Percentiles rank a stretch among this genome's conserved stretches.
phyloP scores from a whole-genome alignment of 2,888 invertebrate species.

The Netelia melanura region DNA sequence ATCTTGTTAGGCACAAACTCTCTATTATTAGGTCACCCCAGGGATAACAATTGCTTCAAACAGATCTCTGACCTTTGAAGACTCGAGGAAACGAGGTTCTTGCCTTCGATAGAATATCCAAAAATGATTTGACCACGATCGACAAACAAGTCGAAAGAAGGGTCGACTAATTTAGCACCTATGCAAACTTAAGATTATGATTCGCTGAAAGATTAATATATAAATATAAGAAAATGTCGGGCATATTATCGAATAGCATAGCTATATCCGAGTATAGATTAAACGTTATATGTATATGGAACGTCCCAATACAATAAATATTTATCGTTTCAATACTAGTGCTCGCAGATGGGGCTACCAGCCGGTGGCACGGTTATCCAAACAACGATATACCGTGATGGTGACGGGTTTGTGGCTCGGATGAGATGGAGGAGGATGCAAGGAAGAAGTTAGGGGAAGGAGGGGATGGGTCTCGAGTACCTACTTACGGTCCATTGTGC shows the following conservation, averaged over 20 bases:
- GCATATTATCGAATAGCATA: too few relatives aligned
- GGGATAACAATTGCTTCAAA: conserved; percentile 19
- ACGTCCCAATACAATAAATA: conserved; percentile 36
- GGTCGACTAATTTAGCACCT: too few relatives aligned
- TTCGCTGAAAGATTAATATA: too few relatives aligned
- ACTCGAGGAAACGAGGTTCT: too few relatives aligned
- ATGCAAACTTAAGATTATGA: too few relatives aligned
- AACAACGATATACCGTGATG: conserved; percentile 44
- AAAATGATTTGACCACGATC: too few relatives aligned
- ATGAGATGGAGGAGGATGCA: conserved; percentile 19
- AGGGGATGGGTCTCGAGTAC: conserved; percentile 41
- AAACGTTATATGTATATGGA: background rate
- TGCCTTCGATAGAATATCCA: too few relatives aligned
- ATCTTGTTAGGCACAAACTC: background rate
- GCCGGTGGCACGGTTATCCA: conserved; percentile 55
- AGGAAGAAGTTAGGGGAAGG: background rate
- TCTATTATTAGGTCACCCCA: conserved; percentile 30
- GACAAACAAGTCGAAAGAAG: too few relatives aligned
- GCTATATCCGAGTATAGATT: background rate
- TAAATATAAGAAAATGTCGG: too few relatives aligned
- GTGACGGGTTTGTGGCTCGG: conserved; percentile 18
- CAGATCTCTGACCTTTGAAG: background rate
- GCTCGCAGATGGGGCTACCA: conserved; percentile 36
- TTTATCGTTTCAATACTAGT: conserved; percentile 45
- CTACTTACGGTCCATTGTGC: conserved; percentile 56